Conservation (phyloP, 2,797 vertebrate species). For the Sebastolobus alascanus region DNA sequence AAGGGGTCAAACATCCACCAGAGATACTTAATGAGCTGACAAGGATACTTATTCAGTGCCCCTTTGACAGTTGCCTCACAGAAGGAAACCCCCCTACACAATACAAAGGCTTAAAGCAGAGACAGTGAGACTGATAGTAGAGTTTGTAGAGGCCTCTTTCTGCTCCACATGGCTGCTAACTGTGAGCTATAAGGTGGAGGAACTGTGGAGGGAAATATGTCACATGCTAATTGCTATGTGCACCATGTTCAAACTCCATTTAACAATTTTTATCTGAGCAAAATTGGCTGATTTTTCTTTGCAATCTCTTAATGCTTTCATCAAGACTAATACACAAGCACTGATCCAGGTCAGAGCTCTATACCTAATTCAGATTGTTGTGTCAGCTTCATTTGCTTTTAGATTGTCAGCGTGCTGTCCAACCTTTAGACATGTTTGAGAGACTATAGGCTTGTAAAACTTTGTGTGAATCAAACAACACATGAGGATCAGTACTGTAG, state of each 20-base stretch:
- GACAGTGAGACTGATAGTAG: not conserved
- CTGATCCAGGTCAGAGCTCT: not conserved
- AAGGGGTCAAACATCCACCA: slow-evolving; percentile 25
- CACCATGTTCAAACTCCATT: not conserved
- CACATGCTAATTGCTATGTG: not conserved
- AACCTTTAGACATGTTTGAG: not conserved
- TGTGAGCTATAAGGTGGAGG: not conserved
- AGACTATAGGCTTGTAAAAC: not conserved
- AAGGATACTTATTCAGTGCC: not conserved
- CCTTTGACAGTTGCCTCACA: slow-evolving; percentile 11
- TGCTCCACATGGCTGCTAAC: not conserved
- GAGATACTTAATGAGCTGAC: slow-evolving; percentile 39
- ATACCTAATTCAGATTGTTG: too few species aligned
- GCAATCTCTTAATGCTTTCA: not conserved
- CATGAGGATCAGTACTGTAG: not conserved
- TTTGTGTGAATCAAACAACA: not conserved
- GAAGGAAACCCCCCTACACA: not conserved
- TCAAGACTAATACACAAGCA: not conserved
- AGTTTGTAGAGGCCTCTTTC: not conserved
- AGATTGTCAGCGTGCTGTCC: not conserved
- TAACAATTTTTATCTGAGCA: not conserved
- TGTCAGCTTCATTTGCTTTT: not conserved
- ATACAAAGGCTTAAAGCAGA: slow-evolving; percentile 4
- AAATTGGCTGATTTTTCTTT: not conserved
- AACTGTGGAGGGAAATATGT: not conserved